Conservation (phyloP, 2,113 vertebrate species). For the Montifringilla adamsi region DNA sequence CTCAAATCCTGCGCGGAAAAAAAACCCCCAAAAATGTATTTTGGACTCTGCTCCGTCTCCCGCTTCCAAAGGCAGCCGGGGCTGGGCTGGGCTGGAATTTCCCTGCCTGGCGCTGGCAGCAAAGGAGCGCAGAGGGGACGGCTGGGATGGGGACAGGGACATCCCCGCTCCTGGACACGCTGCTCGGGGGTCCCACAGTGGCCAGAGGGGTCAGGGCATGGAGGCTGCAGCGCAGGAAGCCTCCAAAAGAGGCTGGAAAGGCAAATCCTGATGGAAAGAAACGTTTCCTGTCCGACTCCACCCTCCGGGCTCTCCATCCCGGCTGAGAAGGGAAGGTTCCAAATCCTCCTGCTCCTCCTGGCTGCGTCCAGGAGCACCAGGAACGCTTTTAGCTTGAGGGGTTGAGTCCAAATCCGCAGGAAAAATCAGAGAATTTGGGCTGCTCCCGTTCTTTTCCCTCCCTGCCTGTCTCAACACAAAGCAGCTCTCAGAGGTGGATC, state of each 20-base stretch:
- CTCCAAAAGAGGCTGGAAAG: background rate
- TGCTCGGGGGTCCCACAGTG: background rate
- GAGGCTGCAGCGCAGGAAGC: background rate
- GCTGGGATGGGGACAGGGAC: background rate
- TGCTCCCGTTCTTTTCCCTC: background rate
- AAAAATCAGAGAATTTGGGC: background rate
- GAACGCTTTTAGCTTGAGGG: background rate
- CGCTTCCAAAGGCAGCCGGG: background rate
- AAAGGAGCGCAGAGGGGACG: background rate
- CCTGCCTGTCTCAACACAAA: no score
- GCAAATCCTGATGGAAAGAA: background rate
- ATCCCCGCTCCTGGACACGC: accelerated
- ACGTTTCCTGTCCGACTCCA: background rate
- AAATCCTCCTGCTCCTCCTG: background rate
- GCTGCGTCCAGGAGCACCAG: background rate
- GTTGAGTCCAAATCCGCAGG: accelerated
- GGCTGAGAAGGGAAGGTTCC: background rate
- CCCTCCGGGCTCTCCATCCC: accelerated
- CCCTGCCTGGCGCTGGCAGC: background rate
- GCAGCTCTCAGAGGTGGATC: accelerated
- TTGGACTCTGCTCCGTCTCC: background rate
- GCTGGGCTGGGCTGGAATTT: background rate
- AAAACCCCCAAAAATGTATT: background rate
- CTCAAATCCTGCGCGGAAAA: background rate
- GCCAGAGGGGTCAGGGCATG: accelerated